Percentiles rank a stretch among this genome's conserved stretches.
phyloP scores from a whole-genome alignment of 1,140 invertebrate genomes.

The Dendrolimus punctatus region DNA sequence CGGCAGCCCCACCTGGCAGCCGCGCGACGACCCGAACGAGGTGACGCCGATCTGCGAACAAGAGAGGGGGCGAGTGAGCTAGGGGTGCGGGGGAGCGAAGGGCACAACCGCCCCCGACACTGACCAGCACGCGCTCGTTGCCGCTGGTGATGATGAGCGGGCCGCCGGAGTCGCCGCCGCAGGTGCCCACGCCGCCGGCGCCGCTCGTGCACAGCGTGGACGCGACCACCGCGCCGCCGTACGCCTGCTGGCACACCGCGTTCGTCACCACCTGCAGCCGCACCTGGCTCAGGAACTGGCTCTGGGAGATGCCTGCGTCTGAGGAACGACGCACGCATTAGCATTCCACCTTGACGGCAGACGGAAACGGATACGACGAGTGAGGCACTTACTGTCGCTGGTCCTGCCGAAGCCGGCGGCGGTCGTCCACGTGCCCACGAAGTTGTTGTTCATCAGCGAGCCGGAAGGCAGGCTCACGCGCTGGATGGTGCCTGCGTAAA shows the following conservation, averaged over 20 bases:
- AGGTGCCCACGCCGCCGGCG: constrained; percentile 17
- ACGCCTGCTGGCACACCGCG: constrained; percentile 20
- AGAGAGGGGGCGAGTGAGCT: neutral
- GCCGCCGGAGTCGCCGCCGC: constrained; percentile 65
- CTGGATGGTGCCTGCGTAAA: constrained; percentile 15
- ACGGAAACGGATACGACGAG: too few species aligned
- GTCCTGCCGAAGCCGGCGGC: constrained; percentile 23
- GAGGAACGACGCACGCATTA: neutral
- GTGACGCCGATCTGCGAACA: constrained; percentile 21
- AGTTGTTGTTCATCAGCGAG: constrained; percentile 10
- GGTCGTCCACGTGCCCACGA: constrained; percentile 15
- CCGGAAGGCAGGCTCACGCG: constrained; percentile 11
- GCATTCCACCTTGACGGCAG: neutral
- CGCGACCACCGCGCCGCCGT: constrained; percentile 14
- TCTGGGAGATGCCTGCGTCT: constrained; percentile 19
- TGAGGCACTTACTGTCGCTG: constrained; percentile 18
- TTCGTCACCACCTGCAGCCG: constrained; percentile 25
- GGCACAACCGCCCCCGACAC: neutral
- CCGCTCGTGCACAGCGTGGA: constrained; percentile 24
- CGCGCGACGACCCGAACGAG: constrained; percentile 16
- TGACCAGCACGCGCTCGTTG: constrained; percentile 16
- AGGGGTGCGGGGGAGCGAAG: too few species aligned
- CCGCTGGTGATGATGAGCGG: constrained; percentile 40
- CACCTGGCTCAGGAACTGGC: constrained; percentile 23
- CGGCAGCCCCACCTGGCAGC: constrained; percentile 8